Conservation (phyloP, 2,888 invertebrate species). For the Acrobasis repandana region DNA sequence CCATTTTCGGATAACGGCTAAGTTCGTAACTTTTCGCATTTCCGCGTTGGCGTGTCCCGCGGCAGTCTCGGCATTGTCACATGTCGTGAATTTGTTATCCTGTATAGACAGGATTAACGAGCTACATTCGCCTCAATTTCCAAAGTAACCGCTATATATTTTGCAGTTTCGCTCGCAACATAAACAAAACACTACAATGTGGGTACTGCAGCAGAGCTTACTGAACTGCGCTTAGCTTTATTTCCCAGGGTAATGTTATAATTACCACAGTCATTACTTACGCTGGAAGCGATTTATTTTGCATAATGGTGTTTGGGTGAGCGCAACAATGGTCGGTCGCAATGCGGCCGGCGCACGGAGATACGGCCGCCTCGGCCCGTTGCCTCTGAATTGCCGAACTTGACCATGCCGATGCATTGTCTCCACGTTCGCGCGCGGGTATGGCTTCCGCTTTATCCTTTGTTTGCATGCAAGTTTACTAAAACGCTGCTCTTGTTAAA, state of each 20-base stretch:
- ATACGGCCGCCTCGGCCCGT: constrained; percentile 54
- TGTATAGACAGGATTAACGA: constrained; percentile 53
- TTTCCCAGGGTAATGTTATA: constrained; percentile 54
- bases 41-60: constrained; percentile 50
- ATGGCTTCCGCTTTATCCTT: constrained; percentile 42
- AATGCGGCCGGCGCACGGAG: constrained; percentile 48
- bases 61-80: constrained; percentile 55
- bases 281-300: constrained; percentile 65
- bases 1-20: constrained; percentile 67
- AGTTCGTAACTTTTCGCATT: constrained; percentile 78
- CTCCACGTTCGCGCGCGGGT: constrained; percentile 36
- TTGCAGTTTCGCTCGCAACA: constrained; percentile 28
- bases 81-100: constrained; percentile 63
- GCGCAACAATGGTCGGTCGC: constrained; percentile 60
- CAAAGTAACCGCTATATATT: constrained; percentile 30
- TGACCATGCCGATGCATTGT: constrained; percentile 61
- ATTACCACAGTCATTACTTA: constrained; percentile 61
- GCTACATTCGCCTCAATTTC: constrained; percentile 41
- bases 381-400: constrained; percentile 63
- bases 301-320: constrained; percentile 68
- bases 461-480: constrained; percentile 41
- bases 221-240: constrained; percentile 37
- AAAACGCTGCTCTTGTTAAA: constrained; percentile 30
- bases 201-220: constrained; percentile 18
- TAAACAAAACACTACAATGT: constrained; percentile 26